Conservation (phyloP, 53 echinoderm and acorn worm species). For the Pentamera pediparva region DNA sequence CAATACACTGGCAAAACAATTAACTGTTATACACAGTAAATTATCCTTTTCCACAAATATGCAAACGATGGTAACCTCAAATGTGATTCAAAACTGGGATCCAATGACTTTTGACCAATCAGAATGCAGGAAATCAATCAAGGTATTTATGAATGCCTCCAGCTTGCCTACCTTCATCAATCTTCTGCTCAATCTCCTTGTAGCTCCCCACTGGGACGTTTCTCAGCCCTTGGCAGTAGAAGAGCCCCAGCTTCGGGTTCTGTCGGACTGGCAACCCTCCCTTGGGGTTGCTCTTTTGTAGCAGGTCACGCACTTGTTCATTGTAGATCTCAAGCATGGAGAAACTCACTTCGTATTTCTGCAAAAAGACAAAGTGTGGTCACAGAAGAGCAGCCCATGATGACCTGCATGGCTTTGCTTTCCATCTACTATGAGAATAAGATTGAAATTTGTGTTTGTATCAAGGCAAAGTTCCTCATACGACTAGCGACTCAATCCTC, state of each 20-base stretch:
- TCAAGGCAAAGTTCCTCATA: no score
- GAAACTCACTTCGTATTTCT: constrained; percentile 99
- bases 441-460: no score
- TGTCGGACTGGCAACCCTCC: constrained; percentile 86
- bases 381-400: neutral
- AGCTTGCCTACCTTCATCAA: constrained; percentile 88
- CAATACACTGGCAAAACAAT: no score
- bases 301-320: constrained; percentile 96
- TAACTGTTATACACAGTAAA: no score
- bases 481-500: no score
- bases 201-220: constrained; percentile 97
- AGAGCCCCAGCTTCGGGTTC: constrained; percentile 95
- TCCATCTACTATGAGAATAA: neutral
- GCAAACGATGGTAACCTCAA: no score
- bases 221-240: constrained; percentile 84
- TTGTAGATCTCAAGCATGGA: constrained; percentile 99
- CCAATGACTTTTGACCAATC: no score
- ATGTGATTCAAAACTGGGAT: no score
- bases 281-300: constrained; percentile 92
- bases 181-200: constrained; percentile 82
- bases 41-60: no score
- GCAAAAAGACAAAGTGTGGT: neutral
- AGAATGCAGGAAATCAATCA: no score
- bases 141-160: no score
- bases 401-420: neutral